Evolutionary conservation across 1,140 invertebrate species (phyloP).

Genomic region (Brachionus plicatilis): DNA sequence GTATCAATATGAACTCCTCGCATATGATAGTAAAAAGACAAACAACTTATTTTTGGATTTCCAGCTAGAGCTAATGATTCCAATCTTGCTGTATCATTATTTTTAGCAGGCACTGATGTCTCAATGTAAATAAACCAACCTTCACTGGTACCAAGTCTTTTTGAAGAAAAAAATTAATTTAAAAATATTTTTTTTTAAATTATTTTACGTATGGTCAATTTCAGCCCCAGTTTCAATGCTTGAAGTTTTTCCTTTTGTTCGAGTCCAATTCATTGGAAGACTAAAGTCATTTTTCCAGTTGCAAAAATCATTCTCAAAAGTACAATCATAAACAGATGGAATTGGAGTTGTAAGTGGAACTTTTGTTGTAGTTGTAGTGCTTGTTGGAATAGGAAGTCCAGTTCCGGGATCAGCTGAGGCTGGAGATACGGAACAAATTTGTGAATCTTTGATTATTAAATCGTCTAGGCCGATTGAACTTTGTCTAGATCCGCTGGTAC

Average conservation of each 20-base stretch:
- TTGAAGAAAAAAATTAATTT: neutral
- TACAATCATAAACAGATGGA: constrained; percentile 45
- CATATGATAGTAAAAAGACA: constrained; percentile 46
- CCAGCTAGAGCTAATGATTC: neutral
- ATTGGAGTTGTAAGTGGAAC: neutral
- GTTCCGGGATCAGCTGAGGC: neutral
- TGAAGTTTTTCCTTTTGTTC: constrained; percentile 8
- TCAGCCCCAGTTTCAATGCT: constrained; percentile 13
- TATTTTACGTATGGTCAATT: constrained; percentile 12
- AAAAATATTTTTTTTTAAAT: neutral
- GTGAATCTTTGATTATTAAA: constrained; percentile 14
- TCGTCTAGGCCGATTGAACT: constrained; percentile 26
- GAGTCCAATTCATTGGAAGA: constrained; percentile 40
- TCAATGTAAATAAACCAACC: constrained; percentile 36
- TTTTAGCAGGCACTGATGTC: neutral
- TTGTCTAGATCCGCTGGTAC: neutral
- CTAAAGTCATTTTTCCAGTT: constrained; percentile 47
- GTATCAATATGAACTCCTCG: constrained; percentile 43
- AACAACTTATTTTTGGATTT: constrained; percentile 39
- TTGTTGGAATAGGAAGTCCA: neutral
- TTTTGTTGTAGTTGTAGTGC: neutral
- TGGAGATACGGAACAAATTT: neutral
- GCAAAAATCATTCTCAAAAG: constrained; percentile 49
- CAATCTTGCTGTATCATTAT: constrained; percentile 29
- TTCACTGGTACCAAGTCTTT: neutral